Conservation (phyloP, 2,797 vertebrate species). For the Enteromius paludinosus region DNA sequence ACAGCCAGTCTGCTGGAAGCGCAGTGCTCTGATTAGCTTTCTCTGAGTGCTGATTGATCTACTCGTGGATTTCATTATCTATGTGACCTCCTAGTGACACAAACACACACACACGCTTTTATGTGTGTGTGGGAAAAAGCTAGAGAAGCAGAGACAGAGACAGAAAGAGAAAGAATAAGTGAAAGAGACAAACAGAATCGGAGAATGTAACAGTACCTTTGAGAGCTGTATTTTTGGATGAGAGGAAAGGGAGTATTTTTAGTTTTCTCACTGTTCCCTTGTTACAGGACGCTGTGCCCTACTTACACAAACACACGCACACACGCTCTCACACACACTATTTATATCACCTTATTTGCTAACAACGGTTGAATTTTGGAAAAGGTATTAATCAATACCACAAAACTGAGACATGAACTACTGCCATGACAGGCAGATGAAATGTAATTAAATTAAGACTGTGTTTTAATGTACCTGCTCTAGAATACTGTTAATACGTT, state of each 20-base stretch:
- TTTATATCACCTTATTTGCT: slow-evolving; percentile 16
- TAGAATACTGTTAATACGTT: slow-evolving; percentile 93
- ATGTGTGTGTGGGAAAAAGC: not conserved
- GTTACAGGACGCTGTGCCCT: slow-evolving; percentile 57
- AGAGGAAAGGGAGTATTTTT: slow-evolving; percentile 55
- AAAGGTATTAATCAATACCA: slow-evolving; percentile 19
- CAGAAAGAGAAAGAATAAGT: slow-evolving; percentile 23
- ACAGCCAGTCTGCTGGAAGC: slow-evolving; percentile 49
- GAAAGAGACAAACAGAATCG: slow-evolving; percentile 38
- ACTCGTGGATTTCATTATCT: slow-evolving; percentile 46
- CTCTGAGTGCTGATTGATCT: slow-evolving; percentile 47
- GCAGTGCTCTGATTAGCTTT: slow-evolving; percentile 44
- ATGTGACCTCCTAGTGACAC: slow-evolving; percentile 44
- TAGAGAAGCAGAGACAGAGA: slow-evolving; percentile 11
- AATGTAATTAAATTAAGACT: not conserved
- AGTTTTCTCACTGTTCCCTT: slow-evolving; percentile 52
- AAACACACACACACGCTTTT: slow-evolving; percentile 2
- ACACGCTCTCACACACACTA: not conserved
- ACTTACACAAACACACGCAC: slow-evolving; percentile 53
- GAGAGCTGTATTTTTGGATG: slow-evolving; percentile 56
- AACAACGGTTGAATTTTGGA: slow-evolving; percentile 11
- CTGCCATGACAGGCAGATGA: not conserved
- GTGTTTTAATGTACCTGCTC: slow-evolving; percentile 85
- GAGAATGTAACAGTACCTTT: slow-evolving; percentile 47
- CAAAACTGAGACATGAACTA: not conserved